Evolutionary conservation across 2,888 invertebrate genomes (phyloP).

Genomic region (Rhogogaster chlorosoma): DNA sequence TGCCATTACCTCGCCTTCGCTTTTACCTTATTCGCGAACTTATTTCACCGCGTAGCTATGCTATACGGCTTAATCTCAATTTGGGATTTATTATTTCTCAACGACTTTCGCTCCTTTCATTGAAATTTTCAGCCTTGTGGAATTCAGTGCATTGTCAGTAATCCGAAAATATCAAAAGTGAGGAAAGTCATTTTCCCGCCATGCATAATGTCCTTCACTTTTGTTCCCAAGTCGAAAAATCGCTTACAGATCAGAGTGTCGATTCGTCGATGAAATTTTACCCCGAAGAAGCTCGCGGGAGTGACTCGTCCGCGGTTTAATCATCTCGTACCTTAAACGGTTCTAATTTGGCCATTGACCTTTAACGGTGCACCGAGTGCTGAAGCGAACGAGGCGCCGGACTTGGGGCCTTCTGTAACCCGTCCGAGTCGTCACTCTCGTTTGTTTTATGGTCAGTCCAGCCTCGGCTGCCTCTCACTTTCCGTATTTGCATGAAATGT

Average conservation of each 20-base stretch:
- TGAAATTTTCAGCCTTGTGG: not conserved
- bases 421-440: not conserved
- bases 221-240: too few species aligned
- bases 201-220: too few species aligned
- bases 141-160: not conserved
- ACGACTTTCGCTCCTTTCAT: not conserved
- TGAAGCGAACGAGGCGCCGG: not conserved
- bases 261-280: too few species aligned
- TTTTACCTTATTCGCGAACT: not conserved
- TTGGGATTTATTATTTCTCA: not conserved
- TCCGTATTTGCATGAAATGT: conserved; percentile 12
- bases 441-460: conserved; percentile 14
- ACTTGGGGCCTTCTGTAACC: not conserved
- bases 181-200: too few species aligned
- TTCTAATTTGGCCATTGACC: conserved; percentile 69
- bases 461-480: conserved; percentile 36
- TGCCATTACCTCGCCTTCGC: conserved; percentile 11
- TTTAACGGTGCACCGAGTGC: conserved; percentile 70
- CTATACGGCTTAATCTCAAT: conserved; percentile 6
- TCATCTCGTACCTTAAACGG: not conserved
- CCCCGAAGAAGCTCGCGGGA: too few species aligned
- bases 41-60: conserved; percentile 9
- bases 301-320: not conserved
- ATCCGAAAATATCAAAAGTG: not conserved
- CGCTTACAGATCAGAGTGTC: too few species aligned